Conservation (phyloP, 37 sponge, comb jelly and placozoan genomes). For the Cladorhizidae sp. region DNA sequence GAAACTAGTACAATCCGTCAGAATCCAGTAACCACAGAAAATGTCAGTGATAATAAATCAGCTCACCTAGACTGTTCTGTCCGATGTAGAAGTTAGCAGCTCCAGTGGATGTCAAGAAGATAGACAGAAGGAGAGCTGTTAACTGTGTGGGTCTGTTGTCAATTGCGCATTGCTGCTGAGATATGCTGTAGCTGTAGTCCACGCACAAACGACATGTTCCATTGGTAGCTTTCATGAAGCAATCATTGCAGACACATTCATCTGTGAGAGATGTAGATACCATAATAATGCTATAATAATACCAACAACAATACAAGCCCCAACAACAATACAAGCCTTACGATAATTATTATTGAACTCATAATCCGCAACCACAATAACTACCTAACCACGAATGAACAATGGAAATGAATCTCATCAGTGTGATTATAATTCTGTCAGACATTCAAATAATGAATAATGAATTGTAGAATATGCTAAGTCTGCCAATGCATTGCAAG, state of each 20-base stretch:
- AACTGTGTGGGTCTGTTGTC: conserved; percentile 41
- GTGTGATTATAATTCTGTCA: too few relatives aligned
- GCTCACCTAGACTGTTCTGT: conserved; percentile 52
- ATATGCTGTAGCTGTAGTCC: conserved; percentile 13
- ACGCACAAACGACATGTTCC: conserved; percentile 13
- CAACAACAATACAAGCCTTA: too few relatives aligned
- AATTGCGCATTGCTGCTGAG: background rate
- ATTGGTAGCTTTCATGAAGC: conserved; percentile 43
- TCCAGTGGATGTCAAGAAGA: conserved; percentile 62
- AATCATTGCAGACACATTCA: conserved; percentile 49
- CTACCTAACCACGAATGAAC: background rate
- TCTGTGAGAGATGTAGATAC: too few relatives aligned
- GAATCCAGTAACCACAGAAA: too few relatives aligned
- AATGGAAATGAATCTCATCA: too few relatives aligned
- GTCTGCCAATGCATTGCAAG: too few relatives aligned
- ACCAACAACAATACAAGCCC: too few relatives aligned
- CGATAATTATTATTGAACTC: too few relatives aligned
- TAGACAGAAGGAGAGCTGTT: conserved; percentile 56
- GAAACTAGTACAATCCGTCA: conserved; percentile 20
- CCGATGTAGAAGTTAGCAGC: conserved; percentile 91
- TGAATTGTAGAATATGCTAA: too few relatives aligned
- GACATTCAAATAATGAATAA: too few relatives aligned
- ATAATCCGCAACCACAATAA: too few relatives aligned
- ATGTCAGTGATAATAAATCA: background rate
- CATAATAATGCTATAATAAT: too few relatives aligned